These are phyloP conservation scores for Aplysina aerophoba DNA, from an alignment of 37 sponge, comb jelly and placozoan species.

Conservation along the genomic window DNA sequence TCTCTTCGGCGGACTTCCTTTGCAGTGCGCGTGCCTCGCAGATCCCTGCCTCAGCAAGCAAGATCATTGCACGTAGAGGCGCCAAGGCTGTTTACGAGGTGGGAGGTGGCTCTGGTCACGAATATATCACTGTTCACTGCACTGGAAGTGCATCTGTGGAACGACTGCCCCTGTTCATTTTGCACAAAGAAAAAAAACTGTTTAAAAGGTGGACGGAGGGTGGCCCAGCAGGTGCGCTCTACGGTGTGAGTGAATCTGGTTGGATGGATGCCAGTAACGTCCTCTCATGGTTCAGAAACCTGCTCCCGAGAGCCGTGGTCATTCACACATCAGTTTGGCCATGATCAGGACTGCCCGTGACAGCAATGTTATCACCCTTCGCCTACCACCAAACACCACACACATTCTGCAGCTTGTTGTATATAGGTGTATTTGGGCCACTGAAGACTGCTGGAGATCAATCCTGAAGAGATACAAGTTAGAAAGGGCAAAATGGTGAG, in stretches of 20 bases:
- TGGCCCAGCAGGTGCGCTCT: constrained; percentile 21
- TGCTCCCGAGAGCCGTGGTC: constrained; percentile 24
- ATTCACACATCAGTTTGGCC: constrained; percentile 22
- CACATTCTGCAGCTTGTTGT: constrained; percentile 19
- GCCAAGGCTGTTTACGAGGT: constrained; percentile 17
- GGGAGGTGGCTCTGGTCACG: constrained; percentile 17
- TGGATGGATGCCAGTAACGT: constrained; percentile 39
- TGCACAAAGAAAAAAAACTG: constrained; percentile 38
- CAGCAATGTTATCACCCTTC: neutral
- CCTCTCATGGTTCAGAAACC: constrained; percentile 26
- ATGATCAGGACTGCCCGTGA: constrained; percentile 2
- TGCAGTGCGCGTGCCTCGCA: too few relatives aligned
- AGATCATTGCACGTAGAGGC: neutral
- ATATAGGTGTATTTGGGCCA: constrained; percentile 18
- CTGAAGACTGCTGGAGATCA: constrained; percentile 30
- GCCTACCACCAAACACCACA: neutral
- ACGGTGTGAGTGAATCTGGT: constrained; percentile 20
- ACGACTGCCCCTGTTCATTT: constrained; percentile 18
- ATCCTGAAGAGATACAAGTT: constrained; percentile 16
- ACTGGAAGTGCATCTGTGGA: constrained; percentile 23
- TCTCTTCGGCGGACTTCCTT: too few relatives aligned
- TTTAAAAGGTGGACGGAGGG: constrained; percentile 29
- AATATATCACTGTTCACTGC: constrained; percentile 34
- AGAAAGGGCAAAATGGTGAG: neutral
- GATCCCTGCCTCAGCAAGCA: neutral